Evolutionary conservation across 2,888 invertebrate genomes (phyloP), one percentile per base, ranked within the genome.

Genomic region (Oligia latruncula): DNA sequence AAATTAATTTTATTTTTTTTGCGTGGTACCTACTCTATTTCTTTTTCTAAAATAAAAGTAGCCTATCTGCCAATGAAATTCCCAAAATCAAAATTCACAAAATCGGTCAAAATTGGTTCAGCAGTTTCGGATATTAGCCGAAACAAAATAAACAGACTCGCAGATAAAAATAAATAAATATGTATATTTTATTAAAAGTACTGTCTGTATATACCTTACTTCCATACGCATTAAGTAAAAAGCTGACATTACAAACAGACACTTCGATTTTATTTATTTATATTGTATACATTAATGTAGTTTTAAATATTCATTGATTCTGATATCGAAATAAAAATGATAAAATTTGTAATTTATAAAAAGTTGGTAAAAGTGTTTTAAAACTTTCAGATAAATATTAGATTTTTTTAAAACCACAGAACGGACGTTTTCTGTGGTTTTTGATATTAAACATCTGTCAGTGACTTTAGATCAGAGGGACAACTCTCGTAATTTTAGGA

Each of bases 271-370:
- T 1, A 23, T 23, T 58, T 55, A 55, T 55, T 9, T 55, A 2
- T 55, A 23, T 9, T 58, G 0, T n/a, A 58, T 23, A 2, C 0
- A 58, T 58, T 80, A 70, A 74, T 77, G 64, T 67, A 66, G 71
- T 74, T 83, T 79, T 75, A 62, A 88, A 80, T 85, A 65, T 81
- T 87, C 23, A 71, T 81, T 62, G 52, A 23, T 23, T 35, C 20
- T 77, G 55, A 67, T 58, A 60, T 60, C 17, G 35, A 71, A 75
- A 73, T 66, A 15, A 40, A 74, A 66, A 23, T 13, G 17, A 64
- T 68, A 65, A 62, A 71, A 65, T 60, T 74, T 4, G 15, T 74
- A n/a, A 64, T 49, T 49, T 52, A 15, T 15, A 60, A 71, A 72
- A 81, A 60, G 1, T 68, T 60, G 0, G 0, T 20, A 5, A 40